Evolutionary conservation across 2,113 vertebrate genomes (phyloP).

Genomic region (Cottus gobio): DNA sequence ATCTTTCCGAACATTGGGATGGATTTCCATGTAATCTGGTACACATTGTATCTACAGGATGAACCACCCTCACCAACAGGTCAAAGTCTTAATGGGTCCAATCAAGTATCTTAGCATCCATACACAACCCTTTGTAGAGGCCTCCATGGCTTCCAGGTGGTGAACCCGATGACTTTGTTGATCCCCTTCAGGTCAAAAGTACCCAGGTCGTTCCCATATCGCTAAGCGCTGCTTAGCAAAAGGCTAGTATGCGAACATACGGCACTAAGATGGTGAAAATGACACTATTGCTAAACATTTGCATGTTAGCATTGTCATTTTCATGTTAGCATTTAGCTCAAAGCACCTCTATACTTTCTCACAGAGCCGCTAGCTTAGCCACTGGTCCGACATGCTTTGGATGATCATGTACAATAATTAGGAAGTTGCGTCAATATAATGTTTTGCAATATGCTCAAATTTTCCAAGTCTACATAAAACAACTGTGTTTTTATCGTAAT

Average conservation of each 20-base stretch:
- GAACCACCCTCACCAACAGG: background rate
- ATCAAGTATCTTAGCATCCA: no score
- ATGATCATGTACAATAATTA: background rate
- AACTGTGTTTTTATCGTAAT: no score
- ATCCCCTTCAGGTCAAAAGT: background rate
- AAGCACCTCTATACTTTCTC: background rate
- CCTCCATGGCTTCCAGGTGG: background rate
- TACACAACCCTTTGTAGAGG: background rate
- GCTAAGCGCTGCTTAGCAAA: background rate
- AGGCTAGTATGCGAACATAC: background rate
- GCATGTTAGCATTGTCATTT: no score
- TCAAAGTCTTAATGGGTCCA: background rate
- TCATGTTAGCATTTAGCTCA: no score
- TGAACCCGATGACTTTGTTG: background rate
- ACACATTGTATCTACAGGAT: background rate
- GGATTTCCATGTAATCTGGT: no score
- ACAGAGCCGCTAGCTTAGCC: background rate
- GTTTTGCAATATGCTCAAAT: no score
- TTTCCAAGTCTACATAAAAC: no score
- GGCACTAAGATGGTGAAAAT: no score
- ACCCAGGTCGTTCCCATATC: background rate
- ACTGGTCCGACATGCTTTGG: no score
- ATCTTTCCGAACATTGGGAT: no score
- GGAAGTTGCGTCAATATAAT: no score
- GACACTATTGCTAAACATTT: no score